These are phyloP conservation scores for Chiridota heheva DNA, from an alignment of 35 echinoderm and acorn worm species.

Conservation along the genomic window DNA sequence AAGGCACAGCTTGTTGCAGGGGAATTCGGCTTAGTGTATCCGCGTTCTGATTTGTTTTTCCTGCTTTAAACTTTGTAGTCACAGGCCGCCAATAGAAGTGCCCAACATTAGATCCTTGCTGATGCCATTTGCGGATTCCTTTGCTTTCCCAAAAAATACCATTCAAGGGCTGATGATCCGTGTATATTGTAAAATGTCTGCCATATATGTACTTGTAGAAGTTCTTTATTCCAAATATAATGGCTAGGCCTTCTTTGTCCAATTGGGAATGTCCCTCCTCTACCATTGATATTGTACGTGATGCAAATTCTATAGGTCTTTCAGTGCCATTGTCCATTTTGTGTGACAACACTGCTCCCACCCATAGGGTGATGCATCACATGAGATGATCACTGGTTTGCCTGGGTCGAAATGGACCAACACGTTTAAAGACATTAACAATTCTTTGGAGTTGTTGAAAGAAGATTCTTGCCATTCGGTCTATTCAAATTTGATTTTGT, in stretches of 20 bases:
- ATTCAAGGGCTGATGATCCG: constrained; percentile 63
- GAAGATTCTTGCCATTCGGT: not conserved
- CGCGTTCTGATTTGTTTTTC: constrained; percentile 29
- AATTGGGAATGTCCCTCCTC: constrained; percentile 53
- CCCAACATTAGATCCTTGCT: constrained; percentile 47
- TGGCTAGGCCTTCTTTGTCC: constrained; percentile 66
- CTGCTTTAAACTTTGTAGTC: constrained; percentile 43
- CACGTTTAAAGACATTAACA: constrained; percentile 10
- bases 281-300: constrained; percentile 16
- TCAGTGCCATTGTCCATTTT: constrained; percentile 44
- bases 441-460: constrained; percentile 31
- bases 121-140: constrained; percentile 42
- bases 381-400: not conserved
- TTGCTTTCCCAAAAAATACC: constrained; percentile 30
- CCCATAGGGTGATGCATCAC: not conserved
- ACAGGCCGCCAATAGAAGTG: constrained; percentile 50
- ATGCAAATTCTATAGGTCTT: constrained; percentile 50
- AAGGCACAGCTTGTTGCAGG: not conserved
- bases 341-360: constrained; percentile 49
- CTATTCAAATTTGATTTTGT: constrained; percentile 44
- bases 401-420: constrained; percentile 58
- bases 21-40: constrained; percentile 62
- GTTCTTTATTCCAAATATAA: constrained; percentile 47
- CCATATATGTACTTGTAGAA: constrained; percentile 67
- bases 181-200: constrained; percentile 22